phyloP scores from a whole-genome alignment of 37 sponge, comb jelly and placozoan genomes.

The Oopsacas minuta region DNA sequence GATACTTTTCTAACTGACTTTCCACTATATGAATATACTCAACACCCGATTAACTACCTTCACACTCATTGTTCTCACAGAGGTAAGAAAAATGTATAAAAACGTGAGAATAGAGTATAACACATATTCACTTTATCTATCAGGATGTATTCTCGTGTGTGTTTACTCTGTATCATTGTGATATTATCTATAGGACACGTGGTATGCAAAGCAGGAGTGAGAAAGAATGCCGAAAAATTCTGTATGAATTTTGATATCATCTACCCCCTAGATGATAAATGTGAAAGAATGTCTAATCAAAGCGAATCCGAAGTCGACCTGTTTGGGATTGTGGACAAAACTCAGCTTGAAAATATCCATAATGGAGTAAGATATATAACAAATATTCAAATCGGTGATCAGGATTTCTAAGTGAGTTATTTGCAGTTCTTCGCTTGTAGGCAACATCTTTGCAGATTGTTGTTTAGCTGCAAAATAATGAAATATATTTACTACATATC shows the following conservation, averaged over 20 bases:
- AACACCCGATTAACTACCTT: too few species aligned
- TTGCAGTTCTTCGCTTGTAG: too few species aligned
- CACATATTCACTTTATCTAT: too few species aligned
- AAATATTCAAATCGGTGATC: not conserved
- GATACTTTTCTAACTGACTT: too few species aligned
- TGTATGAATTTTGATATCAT: not conserved
- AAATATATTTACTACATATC: too few species aligned
- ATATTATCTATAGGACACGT: not conserved
- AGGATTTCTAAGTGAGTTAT: not conserved
- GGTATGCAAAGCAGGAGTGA: not conserved
- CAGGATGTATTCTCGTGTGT: not conserved
- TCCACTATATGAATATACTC: too few species aligned
- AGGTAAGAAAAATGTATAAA: too few species aligned
- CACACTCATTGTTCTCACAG: too few species aligned
- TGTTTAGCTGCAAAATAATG: too few species aligned
- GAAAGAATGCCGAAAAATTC: too few species aligned
- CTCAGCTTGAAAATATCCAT: not conserved
- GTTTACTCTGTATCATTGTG: not conserved
- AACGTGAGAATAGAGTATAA: too few species aligned
- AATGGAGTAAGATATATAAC: not conserved
- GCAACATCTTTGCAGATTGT: too few species aligned
- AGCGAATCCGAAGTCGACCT: not conserved
- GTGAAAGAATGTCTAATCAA: not conserved
- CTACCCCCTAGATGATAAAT: not conserved
- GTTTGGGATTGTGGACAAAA: not conserved